Conservation (phyloP, 2,113 vertebrate species). For the Serilophus lunatus region DNA sequence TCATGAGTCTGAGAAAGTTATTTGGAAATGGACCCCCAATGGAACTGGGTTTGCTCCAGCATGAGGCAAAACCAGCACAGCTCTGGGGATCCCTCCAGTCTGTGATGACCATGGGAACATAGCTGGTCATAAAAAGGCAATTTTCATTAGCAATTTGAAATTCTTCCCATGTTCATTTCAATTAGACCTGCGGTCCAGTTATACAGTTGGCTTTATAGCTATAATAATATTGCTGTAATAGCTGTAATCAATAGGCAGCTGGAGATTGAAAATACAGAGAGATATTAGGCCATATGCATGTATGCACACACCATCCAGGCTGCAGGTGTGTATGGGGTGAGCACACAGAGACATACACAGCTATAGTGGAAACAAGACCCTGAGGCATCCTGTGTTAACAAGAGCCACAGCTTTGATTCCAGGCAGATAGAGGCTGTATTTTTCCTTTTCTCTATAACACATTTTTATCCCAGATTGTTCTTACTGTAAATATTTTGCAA, state of each 20-base stretch:
- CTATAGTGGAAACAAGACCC: neutral
- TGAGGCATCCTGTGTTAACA: neutral
- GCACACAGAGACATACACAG: neutral
- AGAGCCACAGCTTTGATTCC: neutral
- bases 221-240: slow-evolving; percentile 14
- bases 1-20: neutral
- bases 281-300: neutral
- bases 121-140: neutral
- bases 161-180: slow-evolving; percentile 1
- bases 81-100: neutral
- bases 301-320: neutral
- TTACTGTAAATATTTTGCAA: neutral
- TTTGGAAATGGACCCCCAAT: neutral
- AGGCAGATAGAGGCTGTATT: neutral
- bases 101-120: neutral
- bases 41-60: neutral
- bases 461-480: neutral
- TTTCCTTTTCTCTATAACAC: neutral
- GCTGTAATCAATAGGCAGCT: neutral
- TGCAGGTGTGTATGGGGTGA: neutral
- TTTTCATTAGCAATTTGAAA: slow-evolving; percentile 28
- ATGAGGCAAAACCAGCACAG: neutral
- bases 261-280: neutral
- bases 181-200: slow-evolving; percentile 18
- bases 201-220: neutral